Percentiles rank a stretch among this genome's conserved stretches.
phyloP scores from a whole-genome alignment of 2,797 vertebrate species.

The Premnoplex brunnescens region DNA sequence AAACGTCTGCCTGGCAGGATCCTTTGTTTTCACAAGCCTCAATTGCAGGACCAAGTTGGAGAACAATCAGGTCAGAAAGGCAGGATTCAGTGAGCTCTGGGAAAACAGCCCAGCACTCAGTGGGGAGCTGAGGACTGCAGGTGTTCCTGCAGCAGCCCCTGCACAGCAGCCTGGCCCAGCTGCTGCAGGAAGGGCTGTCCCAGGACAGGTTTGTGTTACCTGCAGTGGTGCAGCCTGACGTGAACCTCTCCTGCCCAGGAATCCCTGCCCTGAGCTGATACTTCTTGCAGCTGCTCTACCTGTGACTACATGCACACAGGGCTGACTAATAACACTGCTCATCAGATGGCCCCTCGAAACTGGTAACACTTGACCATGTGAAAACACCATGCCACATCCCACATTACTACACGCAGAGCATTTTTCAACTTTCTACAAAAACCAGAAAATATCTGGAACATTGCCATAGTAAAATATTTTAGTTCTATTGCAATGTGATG shows the following conservation, averaged over 20 bases:
- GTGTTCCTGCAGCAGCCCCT: background rate
- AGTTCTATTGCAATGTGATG: background rate
- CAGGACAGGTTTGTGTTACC: fast-evolving
- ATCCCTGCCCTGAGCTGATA: fast-evolving
- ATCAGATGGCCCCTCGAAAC: fast-evolving
- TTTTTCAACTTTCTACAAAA: background rate
- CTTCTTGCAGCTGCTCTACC: fast-evolving
- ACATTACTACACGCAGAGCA: background rate
- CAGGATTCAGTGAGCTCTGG: too few species aligned
- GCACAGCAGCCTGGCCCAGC: background rate
- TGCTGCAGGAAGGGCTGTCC: background rate
- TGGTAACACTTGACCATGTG: background rate
- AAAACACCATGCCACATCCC: background rate
- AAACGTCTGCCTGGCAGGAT: background rate
- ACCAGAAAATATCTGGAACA: background rate
- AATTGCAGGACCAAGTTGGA: fast-evolving
- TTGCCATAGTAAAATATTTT: background rate
- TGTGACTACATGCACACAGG: fast-evolving
- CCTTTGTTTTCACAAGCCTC: background rate
- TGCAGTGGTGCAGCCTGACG: fast-evolving
- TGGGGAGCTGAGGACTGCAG: background rate
- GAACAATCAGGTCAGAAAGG: background rate
- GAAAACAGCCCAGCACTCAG: background rate
- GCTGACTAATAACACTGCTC: fast-evolving
- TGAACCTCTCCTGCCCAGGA: fast-evolving